A percentile compares a stretch with the other conserved stretches of the same genome.
Conservation (phyloP, 2,113 vertebrate genomes). For the Phyllostomus discolor region DNA sequence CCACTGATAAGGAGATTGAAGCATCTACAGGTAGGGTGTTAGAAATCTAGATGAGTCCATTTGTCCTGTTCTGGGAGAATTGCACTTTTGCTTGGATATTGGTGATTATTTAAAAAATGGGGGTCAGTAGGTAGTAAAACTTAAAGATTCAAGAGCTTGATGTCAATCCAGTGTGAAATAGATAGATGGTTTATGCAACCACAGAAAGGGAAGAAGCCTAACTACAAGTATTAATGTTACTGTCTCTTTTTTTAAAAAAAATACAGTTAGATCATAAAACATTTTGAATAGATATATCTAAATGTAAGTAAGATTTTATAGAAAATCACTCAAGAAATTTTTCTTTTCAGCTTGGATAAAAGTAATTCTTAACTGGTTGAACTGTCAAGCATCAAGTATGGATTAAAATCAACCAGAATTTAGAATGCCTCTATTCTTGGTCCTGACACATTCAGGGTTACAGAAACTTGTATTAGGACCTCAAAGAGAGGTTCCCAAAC, state of each 20-base stretch:
- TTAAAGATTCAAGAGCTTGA: not conserved
- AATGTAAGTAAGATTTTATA: not conserved
- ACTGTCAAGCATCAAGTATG: not conserved
- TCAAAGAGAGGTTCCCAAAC: not conserved
- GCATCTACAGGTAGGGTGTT: not conserved
- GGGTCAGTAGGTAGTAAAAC: too few species aligned
- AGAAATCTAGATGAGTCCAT: not conserved
- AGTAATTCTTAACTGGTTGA: not conserved
- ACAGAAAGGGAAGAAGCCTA: not conserved
- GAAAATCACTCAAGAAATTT: not conserved
- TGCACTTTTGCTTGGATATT: not conserved
- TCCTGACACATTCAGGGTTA: not conserved
- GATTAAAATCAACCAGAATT: not conserved
- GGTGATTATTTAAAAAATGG: not conserved
- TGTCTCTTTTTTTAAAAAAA: not conserved
- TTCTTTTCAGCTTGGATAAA: not conserved
- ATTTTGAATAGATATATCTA: not conserved
- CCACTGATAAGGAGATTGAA: not conserved
- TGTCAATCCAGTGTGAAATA: not conserved
- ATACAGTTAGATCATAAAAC: not conserved
- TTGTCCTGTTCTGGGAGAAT: not conserved
- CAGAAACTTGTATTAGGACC: not conserved
- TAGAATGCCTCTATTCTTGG: slow-evolving; percentile 14
- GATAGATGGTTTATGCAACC: not conserved
- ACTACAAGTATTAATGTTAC: not conserved